phyloP scores from a whole-genome alignment of 2,888 invertebrate species.

The Pseudococcus longispinus region DNA sequence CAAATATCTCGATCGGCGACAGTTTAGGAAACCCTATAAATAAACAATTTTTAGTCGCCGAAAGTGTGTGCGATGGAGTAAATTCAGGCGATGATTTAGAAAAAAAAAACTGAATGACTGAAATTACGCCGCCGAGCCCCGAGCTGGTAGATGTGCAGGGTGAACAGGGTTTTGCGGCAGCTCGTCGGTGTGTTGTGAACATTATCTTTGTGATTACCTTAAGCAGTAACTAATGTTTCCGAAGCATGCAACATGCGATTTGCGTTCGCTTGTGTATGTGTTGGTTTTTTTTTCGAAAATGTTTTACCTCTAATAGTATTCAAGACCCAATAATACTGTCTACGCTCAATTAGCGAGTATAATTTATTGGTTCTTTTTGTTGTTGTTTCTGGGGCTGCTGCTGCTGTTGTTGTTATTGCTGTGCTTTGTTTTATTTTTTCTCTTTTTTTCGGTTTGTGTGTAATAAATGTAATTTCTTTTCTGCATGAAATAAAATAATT shows the following conservation, averaged over 20 bases:
- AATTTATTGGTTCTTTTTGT: slow-evolving; percentile 20
- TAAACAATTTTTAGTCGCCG: background rate
- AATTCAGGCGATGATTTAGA: slow-evolving; percentile 13
- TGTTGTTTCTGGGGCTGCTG: no score
- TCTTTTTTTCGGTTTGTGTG: background rate
- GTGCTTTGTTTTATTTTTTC: background rate
- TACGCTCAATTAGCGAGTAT: slow-evolving; percentile 30
- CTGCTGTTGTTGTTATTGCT: background rate
- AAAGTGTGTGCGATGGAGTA: background rate
- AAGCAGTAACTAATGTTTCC: slow-evolving; percentile 35
- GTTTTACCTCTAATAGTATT: background rate
- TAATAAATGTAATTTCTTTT: slow-evolving; percentile 33
- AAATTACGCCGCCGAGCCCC: background rate
- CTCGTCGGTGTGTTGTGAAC: slow-evolving; percentile 22
- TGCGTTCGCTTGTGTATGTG: background rate
- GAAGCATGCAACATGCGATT: slow-evolving; percentile 29
- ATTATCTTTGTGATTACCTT: slow-evolving; percentile 39
- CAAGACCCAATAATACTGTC: slow-evolving; percentile 29
- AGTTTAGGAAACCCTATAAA: slow-evolving; percentile 13
- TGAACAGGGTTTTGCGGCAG: background rate
- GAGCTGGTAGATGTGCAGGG: background rate
- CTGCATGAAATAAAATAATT: slow-evolving; percentile 32
- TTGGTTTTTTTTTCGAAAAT: slow-evolving; percentile 13
- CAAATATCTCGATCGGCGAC: background rate
- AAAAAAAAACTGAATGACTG: background rate